These are phyloP conservation scores for Oithona nana DNA, from an alignment of 2,888 invertebrate genomes.

Conservation along the genomic window DNA sequence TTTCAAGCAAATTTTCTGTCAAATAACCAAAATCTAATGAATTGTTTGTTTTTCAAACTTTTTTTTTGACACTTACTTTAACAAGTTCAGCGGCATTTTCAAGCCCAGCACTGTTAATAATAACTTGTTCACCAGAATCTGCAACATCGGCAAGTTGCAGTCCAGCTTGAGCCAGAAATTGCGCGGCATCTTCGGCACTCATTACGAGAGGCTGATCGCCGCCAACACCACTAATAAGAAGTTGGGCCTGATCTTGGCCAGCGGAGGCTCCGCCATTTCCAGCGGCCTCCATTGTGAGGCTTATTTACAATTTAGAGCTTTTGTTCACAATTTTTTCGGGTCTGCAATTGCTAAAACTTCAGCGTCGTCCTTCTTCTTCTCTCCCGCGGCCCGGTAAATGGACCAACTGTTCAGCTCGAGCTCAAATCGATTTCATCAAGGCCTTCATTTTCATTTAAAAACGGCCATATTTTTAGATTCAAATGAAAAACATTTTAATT, in stretches of 20 bases:
- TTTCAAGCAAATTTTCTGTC: no score
- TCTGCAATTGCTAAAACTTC: not conserved
- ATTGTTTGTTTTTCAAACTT: no score
- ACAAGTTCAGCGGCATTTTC: no score
- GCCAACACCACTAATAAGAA: not conserved
- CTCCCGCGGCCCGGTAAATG: not conserved
- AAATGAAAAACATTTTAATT: no score
- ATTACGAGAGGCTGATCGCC: constrained; percentile 7
- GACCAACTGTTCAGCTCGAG: not conserved
- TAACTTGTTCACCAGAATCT: constrained; percentile 1
- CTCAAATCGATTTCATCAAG: not conserved
- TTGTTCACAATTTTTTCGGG: not conserved
- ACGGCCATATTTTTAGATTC: no score
- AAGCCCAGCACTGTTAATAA: not conserved
- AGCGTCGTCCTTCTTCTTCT: no score
- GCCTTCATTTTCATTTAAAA: no score
- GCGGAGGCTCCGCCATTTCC: not conserved
- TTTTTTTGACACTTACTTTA: no score
- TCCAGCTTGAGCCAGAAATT: constrained; percentile 10
- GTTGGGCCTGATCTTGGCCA: not conserved
- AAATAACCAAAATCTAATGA: no score
- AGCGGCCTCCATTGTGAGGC: not conserved
- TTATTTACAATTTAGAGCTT: not conserved
- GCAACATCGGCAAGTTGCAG: not conserved
- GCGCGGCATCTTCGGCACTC: constrained; percentile 6